Base-by-base conservation (phyloP, 64 coral and sea anemone genomes). In the Porites australiensis region DNA sequence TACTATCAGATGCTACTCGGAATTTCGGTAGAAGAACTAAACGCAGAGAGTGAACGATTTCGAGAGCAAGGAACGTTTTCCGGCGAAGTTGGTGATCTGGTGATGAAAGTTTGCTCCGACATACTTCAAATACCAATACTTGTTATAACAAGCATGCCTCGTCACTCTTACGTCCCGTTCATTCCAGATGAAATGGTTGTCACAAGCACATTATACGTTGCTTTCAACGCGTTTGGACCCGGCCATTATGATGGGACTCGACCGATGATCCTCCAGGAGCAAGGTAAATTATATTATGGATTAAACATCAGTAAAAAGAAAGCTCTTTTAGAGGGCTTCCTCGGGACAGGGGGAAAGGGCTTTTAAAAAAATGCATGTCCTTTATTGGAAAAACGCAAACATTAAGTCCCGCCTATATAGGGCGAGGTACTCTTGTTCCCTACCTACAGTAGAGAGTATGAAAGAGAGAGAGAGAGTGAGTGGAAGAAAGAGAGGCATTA, bases 81-180 rank as follows among this genome's bases (percentile, higher is more conserved):
- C n/a, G 82, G 72, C 13, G 74, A 86, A 23, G 64, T 92, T 21
- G 82, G 71, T 8, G 82, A 86, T 9, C 21, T 92, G 70, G 58
- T 92, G 23, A 76, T 92, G 37, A 84, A 77, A 27, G 90, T 92
- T 15, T 92, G 90, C 73, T 92, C 80, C 10, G 90, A 79, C 51
- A 50, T 92, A 0, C 16, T 86, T 8, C 4, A 49, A 5, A 12
- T 86, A 6, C 70, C 90, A 5, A 86, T 92, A 18, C 2, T 86
- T 8, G 82, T 92, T 37, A 19, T 86, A 10, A 85, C 53, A 7
- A 83, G 59, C 8, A 68, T 63, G 8, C n/a, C 4, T 19, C 50
- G 79, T 8, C 20, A 19, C 43, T 69, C 3, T 51, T 82, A n/a
- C 46, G 12, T 91, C 5, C 46, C 77, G 58, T 90, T 90, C 16